These are phyloP conservation scores for Rana temporaria DNA, from an alignment of 2,113 vertebrate genomes.

Conservation along the genomic window DNA sequence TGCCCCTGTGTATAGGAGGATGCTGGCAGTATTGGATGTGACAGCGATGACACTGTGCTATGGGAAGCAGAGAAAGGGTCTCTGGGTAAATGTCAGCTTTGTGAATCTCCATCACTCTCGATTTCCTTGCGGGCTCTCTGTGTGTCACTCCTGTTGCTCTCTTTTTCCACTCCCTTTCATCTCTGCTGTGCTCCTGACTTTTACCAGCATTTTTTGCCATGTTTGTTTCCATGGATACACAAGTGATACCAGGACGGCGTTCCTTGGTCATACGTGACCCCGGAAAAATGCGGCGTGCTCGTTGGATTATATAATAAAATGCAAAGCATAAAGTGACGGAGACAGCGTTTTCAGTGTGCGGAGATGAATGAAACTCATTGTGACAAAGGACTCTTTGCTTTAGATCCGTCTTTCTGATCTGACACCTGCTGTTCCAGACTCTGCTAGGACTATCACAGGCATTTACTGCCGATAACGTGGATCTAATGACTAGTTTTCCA, in stretches of 20 bases:
- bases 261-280: background rate
- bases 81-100: conserved; percentile 37
- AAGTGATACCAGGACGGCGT: background rate
- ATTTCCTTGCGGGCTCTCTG: background rate
- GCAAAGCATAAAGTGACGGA: no score
- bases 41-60: background rate
- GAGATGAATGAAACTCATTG: no score
- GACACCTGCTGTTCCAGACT: no score
- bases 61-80: conserved; percentile 44
- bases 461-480: no score
- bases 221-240: background rate
- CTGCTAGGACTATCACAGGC: no score
- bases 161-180: conserved; percentile 27
- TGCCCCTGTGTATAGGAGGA: rapidly evolving
- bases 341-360: no score
- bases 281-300: no score
- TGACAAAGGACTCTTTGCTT: no score
- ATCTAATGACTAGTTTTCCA: no score
- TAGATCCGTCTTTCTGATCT: no score
- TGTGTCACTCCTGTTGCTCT: conserved; percentile 24
- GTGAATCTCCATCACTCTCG: background rate
- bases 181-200: conserved; percentile 37
- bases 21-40: conserved; percentile 23
- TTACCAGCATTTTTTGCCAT: conserved; percentile 26
- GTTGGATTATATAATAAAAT: no score